Percentiles rank a stretch among this genome's conserved stretches.
These are phyloP conservation scores for Eremophila alpestris DNA, from an alignment of 2,797 vertebrate genomes.

Conservation along the genomic window DNA sequence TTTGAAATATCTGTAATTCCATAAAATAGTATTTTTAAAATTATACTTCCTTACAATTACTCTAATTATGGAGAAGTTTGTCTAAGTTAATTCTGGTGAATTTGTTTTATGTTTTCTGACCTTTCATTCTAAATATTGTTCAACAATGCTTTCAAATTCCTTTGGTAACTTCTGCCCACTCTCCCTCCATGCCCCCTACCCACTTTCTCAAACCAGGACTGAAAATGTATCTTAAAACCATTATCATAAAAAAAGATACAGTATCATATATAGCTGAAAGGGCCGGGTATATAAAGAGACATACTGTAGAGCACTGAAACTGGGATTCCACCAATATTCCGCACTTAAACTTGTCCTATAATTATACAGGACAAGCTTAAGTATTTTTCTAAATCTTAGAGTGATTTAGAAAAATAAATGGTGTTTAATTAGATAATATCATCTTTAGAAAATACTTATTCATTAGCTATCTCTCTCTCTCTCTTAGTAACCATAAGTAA, in stretches of 20 bases:
- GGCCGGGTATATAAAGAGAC: not conserved
- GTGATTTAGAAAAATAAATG: not conserved
- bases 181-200: not conserved
- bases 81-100: not conserved
- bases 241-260: not conserved
- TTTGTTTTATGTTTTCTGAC: not conserved
- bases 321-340: not conserved
- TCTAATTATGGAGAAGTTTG: not conserved
- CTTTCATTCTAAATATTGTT: not conserved
- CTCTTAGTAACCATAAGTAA: not conserved
- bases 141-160: not conserved
- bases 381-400: no score
- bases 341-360: not conserved
- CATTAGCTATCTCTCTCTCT: not conserved
- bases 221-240: not conserved
- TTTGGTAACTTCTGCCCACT: not conserved
- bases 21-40: not conserved
- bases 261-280: not conserved
- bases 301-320: not conserved
- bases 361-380: no score
- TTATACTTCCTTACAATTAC: not conserved
- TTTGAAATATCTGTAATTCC: not conserved
- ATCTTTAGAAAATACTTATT: not conserved
- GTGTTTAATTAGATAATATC: not conserved
- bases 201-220: not conserved